Conservation (phyloP, 2,797 vertebrate species). For the Alosa sapidissima region DNA sequence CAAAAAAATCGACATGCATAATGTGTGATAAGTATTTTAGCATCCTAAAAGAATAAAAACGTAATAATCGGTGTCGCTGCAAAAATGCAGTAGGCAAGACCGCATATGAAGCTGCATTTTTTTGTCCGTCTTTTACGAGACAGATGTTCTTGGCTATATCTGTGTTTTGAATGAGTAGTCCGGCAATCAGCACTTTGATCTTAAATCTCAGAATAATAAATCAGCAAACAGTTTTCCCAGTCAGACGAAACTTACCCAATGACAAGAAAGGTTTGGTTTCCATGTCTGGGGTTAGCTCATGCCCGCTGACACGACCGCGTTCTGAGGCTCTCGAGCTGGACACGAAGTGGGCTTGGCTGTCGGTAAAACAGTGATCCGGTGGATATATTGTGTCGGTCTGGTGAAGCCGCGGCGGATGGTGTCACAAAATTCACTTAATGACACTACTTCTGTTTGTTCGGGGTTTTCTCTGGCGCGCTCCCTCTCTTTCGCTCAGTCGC, state of each 20-base stretch:
- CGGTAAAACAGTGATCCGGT: slow-evolving; percentile 53
- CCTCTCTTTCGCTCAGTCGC: slow-evolving; percentile 54
- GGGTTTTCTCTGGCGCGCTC: slow-evolving; percentile 56
- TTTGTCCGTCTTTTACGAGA: not conserved
- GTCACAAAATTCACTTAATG: slow-evolving; percentile 65
- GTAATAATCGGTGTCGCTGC: not conserved
- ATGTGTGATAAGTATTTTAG: not conserved
- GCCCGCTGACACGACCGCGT: slow-evolving; percentile 74
- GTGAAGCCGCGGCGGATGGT: slow-evolving; percentile 52
- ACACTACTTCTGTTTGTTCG: slow-evolving; percentile 67
- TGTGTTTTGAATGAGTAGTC: not conserved
- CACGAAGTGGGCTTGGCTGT: slow-evolving; percentile 43
- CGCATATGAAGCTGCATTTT: slow-evolving; percentile 8
- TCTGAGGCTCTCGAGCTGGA: slow-evolving; percentile 57
- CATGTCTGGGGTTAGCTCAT: slow-evolving; percentile 89
- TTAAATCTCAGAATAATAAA: slow-evolving; percentile 28
- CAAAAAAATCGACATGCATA: not conserved
- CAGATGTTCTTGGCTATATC: not conserved
- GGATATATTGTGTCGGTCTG: slow-evolving; percentile 64
- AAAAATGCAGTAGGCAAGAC: not conserved
- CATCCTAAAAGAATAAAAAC: not conserved
- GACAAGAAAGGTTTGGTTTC: slow-evolving; percentile 97
- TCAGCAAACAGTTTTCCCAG: slow-evolving; percentile 37
- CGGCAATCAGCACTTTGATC: not conserved
- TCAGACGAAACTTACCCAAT: slow-evolving; percentile 83